Evolutionary conservation across 2,888 invertebrate species (phyloP), one percentile per base, ranked within the genome.

Genomic region (Onthophagus sagittarius): DNA sequence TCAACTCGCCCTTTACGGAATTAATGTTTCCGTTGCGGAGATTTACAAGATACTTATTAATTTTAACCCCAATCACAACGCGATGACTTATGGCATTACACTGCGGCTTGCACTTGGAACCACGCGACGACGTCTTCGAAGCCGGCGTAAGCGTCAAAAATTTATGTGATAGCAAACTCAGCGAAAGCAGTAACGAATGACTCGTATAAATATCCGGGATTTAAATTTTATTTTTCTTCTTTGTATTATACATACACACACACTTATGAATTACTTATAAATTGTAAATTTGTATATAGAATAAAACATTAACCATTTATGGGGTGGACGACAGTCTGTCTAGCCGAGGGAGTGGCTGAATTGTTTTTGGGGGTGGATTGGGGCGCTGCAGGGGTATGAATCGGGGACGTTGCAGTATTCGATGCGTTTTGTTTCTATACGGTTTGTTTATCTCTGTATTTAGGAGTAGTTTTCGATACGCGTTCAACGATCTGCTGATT

Each of bases 311-410:
- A 81, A 79, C 80, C 82, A 80, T 81, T 81, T 81, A 80, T 80
- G 77, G 79, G 79, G 80, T 81, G 82, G 82, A 81, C 82, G 81
- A 82, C 81, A 81, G 80, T 82, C 81, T 82, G 82, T 79, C 81
- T 80, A 80, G 79, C 79, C 80, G 63, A 78, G 79, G 77, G 77
- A 74, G 74, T 76, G 77, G 78, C 77, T 76, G 79, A 79, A 80
- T 79, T 80, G 80, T 80, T 80, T 80, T 78, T 75, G 75, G 53
- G 76, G 76, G 74, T 72, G 15, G 63, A 64, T 70, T 69, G 77
- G n/a, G 76, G 71, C 69, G 75, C 72, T 73, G 69, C 70, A 70
- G 72, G 74, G 71, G 71, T 67, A 72, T 64, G 62, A 73, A 23
- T 64, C 53, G 74, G 73, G 74, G 71, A 69, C 70, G 74, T 74